phyloP scores from a whole-genome alignment of 2,113 vertebrate genomes.

The Oxygymnocypris stewartii region DNA sequence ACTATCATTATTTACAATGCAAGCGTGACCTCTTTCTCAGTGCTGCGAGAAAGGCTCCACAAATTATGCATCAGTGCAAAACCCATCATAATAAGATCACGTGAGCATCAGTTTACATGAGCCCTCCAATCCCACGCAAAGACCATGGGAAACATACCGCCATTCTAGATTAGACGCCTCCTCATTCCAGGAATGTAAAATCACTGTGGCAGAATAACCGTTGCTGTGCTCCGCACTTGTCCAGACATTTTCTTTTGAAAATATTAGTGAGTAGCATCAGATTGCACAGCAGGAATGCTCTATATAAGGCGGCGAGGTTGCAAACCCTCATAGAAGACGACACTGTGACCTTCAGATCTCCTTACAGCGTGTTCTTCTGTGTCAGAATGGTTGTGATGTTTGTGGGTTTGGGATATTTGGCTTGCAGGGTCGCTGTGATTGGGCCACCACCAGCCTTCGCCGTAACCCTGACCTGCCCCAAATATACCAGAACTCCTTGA shows the following conservation, averaged over 20 bases:
- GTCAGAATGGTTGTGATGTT: conserved; percentile 33
- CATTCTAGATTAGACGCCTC: not conserved
- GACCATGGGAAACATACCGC: conserved; percentile 32
- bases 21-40: conserved; percentile 56
- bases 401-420: conserved; percentile 25
- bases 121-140: not conserved
- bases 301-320: not conserved
- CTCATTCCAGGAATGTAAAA: conserved; percentile 10
- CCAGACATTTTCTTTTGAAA: conserved; percentile 1
- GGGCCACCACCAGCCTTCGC: conserved; percentile 28
- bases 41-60: conserved; percentile 17
- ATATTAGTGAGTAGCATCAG: not conserved
- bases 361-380: conserved; percentile 8
- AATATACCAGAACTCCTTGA: conserved; percentile 49
- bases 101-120: conserved; percentile 3
- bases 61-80: conserved; percentile 44
- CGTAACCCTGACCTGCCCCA: conserved; percentile 43
- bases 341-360: conserved; percentile 27
- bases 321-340: not conserved
- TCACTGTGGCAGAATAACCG: conserved; percentile 6
- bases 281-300: conserved; percentile 14
- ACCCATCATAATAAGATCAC: conserved; percentile 44
- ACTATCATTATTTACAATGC: conserved; percentile 40
- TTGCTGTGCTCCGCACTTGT: not conserved
- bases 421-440: not conserved